A percentile compares a stretch with the other conserved stretches of the same genome.
Evolutionary conservation across 2,113 vertebrate species (phyloP).

Genomic region (Triplophysa tibetana): DNA sequence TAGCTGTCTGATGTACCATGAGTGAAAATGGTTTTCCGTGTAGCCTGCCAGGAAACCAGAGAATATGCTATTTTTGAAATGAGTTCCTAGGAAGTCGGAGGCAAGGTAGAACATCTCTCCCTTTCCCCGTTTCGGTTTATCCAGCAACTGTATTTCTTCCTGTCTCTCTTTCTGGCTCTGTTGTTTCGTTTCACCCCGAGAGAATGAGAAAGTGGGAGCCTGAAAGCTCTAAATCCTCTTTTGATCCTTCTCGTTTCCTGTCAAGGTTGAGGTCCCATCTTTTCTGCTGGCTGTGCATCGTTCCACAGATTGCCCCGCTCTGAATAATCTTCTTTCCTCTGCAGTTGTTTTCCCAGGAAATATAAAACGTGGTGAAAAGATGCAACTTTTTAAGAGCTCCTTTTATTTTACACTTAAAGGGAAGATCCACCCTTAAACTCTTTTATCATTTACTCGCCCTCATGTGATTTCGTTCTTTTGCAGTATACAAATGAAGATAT

Average conservation of each 20-base stretch:
- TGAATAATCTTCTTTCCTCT: slow-evolving; percentile 43
- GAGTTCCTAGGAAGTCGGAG: slow-evolving; percentile 19
- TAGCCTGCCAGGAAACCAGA: slow-evolving; percentile 36
- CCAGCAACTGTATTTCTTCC: slow-evolving; percentile 34
- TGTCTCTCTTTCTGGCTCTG: slow-evolving; percentile 8
- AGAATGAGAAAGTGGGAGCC: slow-evolving; percentile 41
- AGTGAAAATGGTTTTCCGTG: slow-evolving; percentile 40
- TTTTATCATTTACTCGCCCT: too few species aligned
- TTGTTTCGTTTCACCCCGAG: slow-evolving; percentile 37
- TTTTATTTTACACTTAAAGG: background rate
- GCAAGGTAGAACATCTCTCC: slow-evolving; percentile 6
- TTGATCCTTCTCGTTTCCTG: slow-evolving; percentile 54
- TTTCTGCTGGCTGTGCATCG: slow-evolving; percentile 28
- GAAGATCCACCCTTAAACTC: too few species aligned
- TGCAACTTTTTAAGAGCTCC: background rate
- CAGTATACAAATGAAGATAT: too few species aligned
- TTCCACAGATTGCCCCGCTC: slow-evolving; percentile 42
- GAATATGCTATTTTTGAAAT: slow-evolving; percentile 37
- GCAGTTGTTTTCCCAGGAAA: slow-evolving; percentile 41
- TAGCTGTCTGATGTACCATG: slow-evolving; percentile 8
- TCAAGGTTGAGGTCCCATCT: slow-evolving; percentile 52
- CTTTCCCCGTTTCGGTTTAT: slow-evolving; percentile 16
- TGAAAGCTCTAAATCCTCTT: slow-evolving; percentile 50
- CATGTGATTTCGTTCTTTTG: too few species aligned
- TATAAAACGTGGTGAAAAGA: slow-evolving; percentile 4